These are phyloP conservation scores for Neopelma chrysocephalum DNA, from an alignment of 2,797 vertebrate species.

Conservation along the genomic window DNA sequence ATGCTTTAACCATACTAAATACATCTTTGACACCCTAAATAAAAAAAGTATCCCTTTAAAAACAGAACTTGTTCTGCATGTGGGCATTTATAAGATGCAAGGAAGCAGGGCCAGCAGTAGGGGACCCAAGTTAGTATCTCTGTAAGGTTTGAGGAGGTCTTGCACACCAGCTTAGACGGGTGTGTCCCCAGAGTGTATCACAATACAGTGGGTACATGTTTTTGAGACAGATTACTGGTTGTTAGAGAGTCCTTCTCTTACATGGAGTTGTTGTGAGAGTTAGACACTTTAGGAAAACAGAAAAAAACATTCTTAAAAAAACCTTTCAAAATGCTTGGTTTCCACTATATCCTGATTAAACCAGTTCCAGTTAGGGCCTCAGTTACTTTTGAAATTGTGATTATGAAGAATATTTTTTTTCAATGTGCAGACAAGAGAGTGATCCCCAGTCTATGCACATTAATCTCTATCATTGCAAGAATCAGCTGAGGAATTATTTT, in stretches of 20 bases:
- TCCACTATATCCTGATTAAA: not conserved
- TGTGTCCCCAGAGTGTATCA: not conserved
- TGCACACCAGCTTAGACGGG: not conserved
- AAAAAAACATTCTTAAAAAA: not conserved
- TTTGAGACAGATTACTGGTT: not conserved
- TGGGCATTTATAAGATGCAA: not conserved
- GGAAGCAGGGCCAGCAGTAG: not conserved
- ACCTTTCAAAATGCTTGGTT: not conserved
- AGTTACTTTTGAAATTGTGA: not conserved
- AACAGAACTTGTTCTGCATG: not conserved
- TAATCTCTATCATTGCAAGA: conserved; percentile 5
- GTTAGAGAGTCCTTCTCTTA: not conserved
- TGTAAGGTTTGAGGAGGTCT: not conserved
- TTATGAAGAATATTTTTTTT: not conserved
- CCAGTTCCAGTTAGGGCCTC: not conserved
- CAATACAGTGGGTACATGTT: not conserved
- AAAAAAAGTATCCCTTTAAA: not conserved
- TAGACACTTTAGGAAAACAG: not conserved
- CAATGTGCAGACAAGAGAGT: accelerated
- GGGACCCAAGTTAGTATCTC: not conserved
- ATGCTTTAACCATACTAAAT: not conserved
- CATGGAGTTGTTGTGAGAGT: not conserved
- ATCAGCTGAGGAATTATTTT: not conserved
- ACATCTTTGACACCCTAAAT: not conserved
- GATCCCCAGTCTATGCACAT: not conserved